A percentile compares a stretch with the other conserved stretches of the same genome.
These are phyloP conservation scores for Drosophila kurseongensis DNA, from an alignment of 1,140 invertebrate species.

Conservation along the genomic window DNA sequence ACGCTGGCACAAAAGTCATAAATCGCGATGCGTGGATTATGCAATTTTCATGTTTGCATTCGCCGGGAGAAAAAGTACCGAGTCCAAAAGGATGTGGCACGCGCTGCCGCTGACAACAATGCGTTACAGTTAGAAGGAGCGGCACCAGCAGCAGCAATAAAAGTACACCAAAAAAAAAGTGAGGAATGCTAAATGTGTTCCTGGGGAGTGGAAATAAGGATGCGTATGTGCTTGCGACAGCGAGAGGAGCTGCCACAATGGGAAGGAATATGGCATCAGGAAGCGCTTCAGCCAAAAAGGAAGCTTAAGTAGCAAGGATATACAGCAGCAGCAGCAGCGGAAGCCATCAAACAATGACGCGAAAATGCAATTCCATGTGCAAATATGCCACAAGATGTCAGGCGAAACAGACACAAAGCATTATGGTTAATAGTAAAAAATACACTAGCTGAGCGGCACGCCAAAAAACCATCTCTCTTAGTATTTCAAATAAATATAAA, in stretches of 20 bases:
- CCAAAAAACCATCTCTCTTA: constrained; percentile 22
- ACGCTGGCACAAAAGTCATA: constrained; percentile 74
- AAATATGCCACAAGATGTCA: constrained; percentile 46
- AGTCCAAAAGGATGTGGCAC: constrained; percentile 40
- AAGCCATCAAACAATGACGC: constrained; percentile 78
- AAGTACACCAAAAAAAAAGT: constrained; percentile 24
- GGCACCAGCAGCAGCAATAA: constrained; percentile 35
- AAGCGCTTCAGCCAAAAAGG: constrained; percentile 53
- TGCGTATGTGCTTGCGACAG: constrained; percentile 28
- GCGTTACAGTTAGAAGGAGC: constrained; percentile 61
- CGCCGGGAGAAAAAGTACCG: constrained; percentile 40
- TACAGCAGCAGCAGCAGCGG: constrained; percentile 52
- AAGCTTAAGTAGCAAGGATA: constrained; percentile 70
- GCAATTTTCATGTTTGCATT: constrained; percentile 82
- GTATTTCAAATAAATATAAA: constrained; percentile 19
- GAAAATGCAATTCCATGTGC: constrained; percentile 46
- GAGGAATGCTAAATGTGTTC: constrained; percentile 63
- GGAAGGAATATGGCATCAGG: constrained; percentile 54
- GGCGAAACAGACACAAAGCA: constrained; percentile 17
- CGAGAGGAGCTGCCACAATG: constrained; percentile 38
- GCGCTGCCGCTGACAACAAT: constrained; percentile 71
- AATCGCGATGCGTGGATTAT: constrained; percentile 83
- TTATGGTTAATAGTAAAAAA: constrained; percentile 45
- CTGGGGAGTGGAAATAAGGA: constrained; percentile 14
- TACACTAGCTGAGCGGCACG: constrained; percentile 17